Percentiles rank a stretch among this genome's conserved stretches.
These are phyloP conservation scores for Octopus sinensis DNA, from an alignment of 1,140 invertebrate species.

Conservation along the genomic window DNA sequence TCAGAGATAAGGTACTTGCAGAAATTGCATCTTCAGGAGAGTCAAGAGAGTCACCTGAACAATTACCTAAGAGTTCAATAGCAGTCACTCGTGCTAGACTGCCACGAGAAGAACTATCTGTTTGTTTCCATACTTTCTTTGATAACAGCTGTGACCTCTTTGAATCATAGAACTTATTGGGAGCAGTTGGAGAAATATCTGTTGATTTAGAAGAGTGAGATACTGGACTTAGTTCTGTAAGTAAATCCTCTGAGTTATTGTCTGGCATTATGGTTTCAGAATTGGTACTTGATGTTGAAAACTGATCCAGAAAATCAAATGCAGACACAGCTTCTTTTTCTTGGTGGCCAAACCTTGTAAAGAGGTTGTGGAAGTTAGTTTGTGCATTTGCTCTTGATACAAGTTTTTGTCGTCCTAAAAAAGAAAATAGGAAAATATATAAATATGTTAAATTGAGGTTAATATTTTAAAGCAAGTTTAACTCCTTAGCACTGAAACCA, in stretches of 20 bases:
- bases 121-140: conserved; percentile 6
- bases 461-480: too few relatives aligned
- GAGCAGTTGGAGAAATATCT: neutral
- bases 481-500: too few relatives aligned
- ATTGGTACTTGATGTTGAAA: conserved; percentile 26
- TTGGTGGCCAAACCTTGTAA: conserved; percentile 35
- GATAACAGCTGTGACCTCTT: neutral
- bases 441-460: too few relatives aligned
- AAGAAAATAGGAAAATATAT: neutral
- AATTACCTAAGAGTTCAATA: neutral
- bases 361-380: conserved; percentile 39
- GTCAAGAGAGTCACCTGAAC: neutral
- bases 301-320: conserved; percentile 44
- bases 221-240: too few relatives aligned
- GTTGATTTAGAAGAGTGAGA: neutral
- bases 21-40: conserved; percentile 4
- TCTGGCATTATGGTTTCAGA: neutral
- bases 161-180: neutral
- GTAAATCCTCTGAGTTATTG: too few relatives aligned
- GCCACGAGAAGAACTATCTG: neutral
- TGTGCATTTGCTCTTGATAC: conserved; percentile 12
- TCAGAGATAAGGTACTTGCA: neutral
- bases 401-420: neutral
- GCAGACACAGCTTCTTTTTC: conserved; percentile 46
- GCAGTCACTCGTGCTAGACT: neutral